Evolutionary conservation across 1,140 invertebrate genomes (phyloP).

Genomic region (Dinoponera quadriceps): DNA sequence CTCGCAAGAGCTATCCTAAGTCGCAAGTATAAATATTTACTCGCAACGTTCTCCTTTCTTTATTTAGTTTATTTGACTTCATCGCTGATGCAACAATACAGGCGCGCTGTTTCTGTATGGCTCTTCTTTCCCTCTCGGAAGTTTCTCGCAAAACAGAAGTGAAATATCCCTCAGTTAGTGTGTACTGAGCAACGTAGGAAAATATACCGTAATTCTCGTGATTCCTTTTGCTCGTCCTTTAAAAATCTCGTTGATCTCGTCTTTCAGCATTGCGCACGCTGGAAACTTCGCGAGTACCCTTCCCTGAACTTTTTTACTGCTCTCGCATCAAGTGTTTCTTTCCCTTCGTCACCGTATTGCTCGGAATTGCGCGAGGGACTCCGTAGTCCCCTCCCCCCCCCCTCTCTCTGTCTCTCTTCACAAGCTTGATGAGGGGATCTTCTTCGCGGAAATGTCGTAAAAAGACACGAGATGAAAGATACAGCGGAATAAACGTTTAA

Average conservation of each 20-base stretch:
- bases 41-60: neutral
- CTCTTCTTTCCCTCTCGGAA: constrained; percentile 4
- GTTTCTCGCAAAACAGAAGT: constrained; percentile 28
- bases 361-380: constrained; percentile 34
- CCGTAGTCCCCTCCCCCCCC: neutral
- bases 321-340: constrained; percentile 57
- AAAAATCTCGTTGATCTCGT: constrained; percentile 45
- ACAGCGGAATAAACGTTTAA: constrained; percentile 39
- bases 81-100: neutral
- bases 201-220: constrained; percentile 26
- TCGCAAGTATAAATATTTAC: too few species aligned
- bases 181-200: constrained; percentile 6
- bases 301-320: constrained; percentile 58
- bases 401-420: neutral
- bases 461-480: constrained; percentile 53
- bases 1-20: too few species aligned
- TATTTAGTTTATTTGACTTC: constrained; percentile 8
- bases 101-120: neutral
- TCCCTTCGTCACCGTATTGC: constrained; percentile 56
- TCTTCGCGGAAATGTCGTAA: constrained; percentile 41
- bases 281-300: constrained; percentile 61
- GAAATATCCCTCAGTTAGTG: constrained; percentile 17
- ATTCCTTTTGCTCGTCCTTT: constrained; percentile 12
- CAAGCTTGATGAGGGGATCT: constrained; percentile 53
- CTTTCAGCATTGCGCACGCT: constrained; percentile 37